phyloP scores from a whole-genome alignment of 2,797 vertebrate genomes.

The Basileuterus tristriatus region DNA sequence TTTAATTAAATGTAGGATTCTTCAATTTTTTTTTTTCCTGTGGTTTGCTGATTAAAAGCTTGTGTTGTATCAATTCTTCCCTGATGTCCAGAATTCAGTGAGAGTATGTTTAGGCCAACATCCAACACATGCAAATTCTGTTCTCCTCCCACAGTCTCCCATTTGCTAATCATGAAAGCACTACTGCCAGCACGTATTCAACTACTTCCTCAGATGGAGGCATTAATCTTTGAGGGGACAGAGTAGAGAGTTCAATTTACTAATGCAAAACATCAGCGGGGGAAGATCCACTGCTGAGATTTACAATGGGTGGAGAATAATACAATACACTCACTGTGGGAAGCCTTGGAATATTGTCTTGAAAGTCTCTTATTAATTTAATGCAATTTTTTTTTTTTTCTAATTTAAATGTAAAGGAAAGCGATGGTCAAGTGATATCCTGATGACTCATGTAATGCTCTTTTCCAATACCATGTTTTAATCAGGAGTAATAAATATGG shows the following conservation, averaged over 20 bases:
- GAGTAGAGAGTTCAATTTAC: slow-evolving; percentile 13
- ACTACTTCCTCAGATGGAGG: slow-evolving; percentile 11
- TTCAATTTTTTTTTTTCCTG: accelerated
- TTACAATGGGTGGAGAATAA: neutral
- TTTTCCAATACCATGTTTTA: slow-evolving; percentile 26
- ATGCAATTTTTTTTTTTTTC: neutral
- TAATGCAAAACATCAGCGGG: slow-evolving; percentile 33
- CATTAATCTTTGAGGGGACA: slow-evolving; percentile 39
- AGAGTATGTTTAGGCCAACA: slow-evolving; percentile 16
- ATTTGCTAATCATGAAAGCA: slow-evolving; percentile 30
- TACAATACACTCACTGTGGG: neutral
- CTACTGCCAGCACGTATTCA: neutral
- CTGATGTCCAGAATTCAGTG: slow-evolving; percentile 23
- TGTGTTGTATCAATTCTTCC: slow-evolving; percentile 16
- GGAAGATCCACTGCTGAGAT: slow-evolving; percentile 25
- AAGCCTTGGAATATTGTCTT: neutral
- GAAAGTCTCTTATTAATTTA: neutral
- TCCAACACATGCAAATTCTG: slow-evolving; percentile 34
- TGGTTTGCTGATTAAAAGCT: slow-evolving; percentile 11
- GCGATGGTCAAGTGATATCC: neutral
- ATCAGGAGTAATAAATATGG: neutral
- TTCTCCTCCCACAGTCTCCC: slow-evolving; percentile 22
- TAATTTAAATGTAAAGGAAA: neutral
- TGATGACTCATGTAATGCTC: neutral
- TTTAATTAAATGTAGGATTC: slow-evolving; percentile 1